phyloP scores from a whole-genome alignment of 2,888 invertebrate species.

The Didymodactylos carnosus region DNA sequence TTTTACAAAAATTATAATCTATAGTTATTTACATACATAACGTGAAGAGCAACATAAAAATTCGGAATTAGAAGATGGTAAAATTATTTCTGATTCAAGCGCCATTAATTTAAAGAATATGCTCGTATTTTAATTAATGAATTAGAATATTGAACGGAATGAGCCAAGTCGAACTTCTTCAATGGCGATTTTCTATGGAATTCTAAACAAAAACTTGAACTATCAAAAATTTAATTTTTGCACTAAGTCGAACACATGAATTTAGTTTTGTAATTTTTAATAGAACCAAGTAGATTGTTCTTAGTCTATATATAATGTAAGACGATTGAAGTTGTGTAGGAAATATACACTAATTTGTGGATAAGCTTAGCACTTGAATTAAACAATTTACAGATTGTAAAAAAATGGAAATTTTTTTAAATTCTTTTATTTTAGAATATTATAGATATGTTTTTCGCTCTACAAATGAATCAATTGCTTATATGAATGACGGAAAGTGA shows the following conservation, averaged over 20 bases:
- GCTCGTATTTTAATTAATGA: background rate
- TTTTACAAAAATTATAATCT: too few relatives aligned
- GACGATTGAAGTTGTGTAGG: too few relatives aligned
- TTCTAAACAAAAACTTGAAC: too few relatives aligned
- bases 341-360: too few relatives aligned
- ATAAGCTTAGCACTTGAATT: too few relatives aligned
- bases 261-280: too few relatives aligned
- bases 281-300: too few relatives aligned
- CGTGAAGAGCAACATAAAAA: background rate
- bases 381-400: too few relatives aligned
- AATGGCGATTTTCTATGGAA: background rate
- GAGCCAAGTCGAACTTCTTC: background rate
- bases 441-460: background rate
- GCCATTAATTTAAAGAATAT: background rate
- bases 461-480: background rate
- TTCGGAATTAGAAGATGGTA: background rate
- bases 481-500: background rate
- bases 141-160: background rate
- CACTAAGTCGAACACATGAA: too few relatives aligned
- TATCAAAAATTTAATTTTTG: too few relatives aligned
- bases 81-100: background rate
- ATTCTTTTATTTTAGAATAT: background rate
- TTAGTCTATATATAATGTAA: too few relatives aligned
- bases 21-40: background rate
- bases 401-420: background rate